phyloP scores from a whole-genome alignment of 1,140 invertebrate species.

The Drosophila suzukii region DNA sequence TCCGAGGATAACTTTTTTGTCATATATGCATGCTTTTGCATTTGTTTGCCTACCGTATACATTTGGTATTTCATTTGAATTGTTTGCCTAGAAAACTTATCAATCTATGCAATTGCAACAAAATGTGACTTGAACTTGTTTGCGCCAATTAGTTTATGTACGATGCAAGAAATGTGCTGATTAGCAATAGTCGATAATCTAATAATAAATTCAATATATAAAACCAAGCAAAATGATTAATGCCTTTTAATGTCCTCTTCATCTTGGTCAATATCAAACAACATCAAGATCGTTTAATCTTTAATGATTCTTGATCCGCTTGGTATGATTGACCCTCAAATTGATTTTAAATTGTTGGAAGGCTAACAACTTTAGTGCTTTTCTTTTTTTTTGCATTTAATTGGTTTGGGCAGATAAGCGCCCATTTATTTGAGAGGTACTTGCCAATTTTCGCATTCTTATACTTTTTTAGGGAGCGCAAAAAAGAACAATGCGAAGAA shows the following conservation, averaged over 20 bases:
- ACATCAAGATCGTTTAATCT: background rate
- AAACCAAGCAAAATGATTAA: constrained; percentile 24
- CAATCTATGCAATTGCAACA: constrained; percentile 60
- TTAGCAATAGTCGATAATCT: constrained; percentile 81
- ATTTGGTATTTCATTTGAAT: constrained; percentile 42
- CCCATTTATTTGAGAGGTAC: constrained; percentile 24
- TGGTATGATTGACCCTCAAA: constrained; percentile 34
- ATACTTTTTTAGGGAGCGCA: background rate
- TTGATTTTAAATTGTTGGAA: constrained; percentile 3
- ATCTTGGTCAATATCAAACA: constrained; percentile 4
- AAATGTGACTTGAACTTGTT: constrained; percentile 73
- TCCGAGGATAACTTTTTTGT: background rate
- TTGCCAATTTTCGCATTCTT: constrained; percentile 3
- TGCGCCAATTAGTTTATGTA: constrained; percentile 78
- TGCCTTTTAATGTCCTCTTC: background rate
- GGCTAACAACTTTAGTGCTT: constrained; percentile 3
- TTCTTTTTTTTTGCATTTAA: constrained; percentile 6
- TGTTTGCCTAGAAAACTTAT: constrained; percentile 63
- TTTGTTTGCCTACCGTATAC: constrained; percentile 10
- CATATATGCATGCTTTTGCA: constrained; percentile 8
- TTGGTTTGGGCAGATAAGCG: constrained; percentile 20
- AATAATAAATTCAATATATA: constrained; percentile 57
- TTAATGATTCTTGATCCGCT: background rate
- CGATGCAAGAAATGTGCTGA: constrained; percentile 72
- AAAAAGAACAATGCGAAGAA: background rate